phyloP scores from a whole-genome alignment of 2,113 vertebrate species.

The Nycticorax nycticorax region DNA sequence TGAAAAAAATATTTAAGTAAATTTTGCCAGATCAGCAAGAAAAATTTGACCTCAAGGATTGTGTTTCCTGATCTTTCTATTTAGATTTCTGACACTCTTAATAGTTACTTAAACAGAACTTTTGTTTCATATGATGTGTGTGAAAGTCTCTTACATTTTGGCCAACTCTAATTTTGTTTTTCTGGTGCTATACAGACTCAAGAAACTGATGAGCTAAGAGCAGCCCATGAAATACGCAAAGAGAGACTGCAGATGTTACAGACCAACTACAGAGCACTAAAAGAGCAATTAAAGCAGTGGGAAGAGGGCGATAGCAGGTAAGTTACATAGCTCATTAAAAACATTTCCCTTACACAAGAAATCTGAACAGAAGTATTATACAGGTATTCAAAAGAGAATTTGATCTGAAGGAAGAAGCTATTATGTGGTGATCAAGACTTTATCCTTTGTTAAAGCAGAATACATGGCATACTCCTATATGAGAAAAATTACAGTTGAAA shows the following conservation, averaged over 20 bases:
- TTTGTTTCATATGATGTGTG: neutral
- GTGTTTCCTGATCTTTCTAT: neutral
- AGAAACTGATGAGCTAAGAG: conserved; percentile 86
- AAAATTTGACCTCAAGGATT: neutral
- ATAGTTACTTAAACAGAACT: neutral
- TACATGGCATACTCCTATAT: neutral
- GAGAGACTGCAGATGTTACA: conserved; percentile 87
- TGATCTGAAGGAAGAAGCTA: conserved; percentile 33
- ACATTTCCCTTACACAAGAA: conserved; percentile 59
- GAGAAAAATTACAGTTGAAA: conserved; percentile 4
- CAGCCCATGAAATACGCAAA: conserved; percentile 79
- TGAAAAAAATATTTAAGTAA: neutral
- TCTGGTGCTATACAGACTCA: conserved; percentile 73
- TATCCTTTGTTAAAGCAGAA: conserved; percentile 12
- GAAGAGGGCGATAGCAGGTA: conserved; percentile 81
- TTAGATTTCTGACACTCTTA: neutral
- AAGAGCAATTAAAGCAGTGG: conserved; percentile 85
- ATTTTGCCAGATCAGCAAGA: neutral
- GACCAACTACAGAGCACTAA: conserved; percentile 85
- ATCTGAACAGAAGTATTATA: conserved; percentile 24
- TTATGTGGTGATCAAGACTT: conserved; percentile 13
- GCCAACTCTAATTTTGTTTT: conserved; percentile 46
- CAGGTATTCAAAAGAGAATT: conserved; percentile 53
- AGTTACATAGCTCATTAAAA: conserved; percentile 78
- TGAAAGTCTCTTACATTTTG: conserved; percentile 1